Evolutionary conservation across 1,140 invertebrate genomes (phyloP).

Genomic region (Dinoponera quadriceps): DNA sequence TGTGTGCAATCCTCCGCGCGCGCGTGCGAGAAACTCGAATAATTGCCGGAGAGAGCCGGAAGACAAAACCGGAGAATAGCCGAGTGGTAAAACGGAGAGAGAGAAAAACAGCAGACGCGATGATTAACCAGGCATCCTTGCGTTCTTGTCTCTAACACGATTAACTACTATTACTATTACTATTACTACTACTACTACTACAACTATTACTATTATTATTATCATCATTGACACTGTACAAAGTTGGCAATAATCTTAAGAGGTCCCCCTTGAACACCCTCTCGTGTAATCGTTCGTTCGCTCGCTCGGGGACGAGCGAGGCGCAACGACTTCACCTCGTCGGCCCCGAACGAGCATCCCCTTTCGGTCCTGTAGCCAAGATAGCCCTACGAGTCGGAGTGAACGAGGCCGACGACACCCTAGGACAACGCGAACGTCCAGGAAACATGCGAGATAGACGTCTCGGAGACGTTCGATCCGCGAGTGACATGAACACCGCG

Average conservation of each 20-base stretch:
- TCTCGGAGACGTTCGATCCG: background rate
- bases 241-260: conserved; percentile 84
- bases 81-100: background rate
- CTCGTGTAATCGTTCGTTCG: conserved; percentile 76
- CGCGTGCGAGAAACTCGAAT: conserved; percentile 66
- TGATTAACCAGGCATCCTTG: conserved; percentile 60
- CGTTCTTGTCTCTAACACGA: conserved; percentile 65
- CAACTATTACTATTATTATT: conserved; percentile 39
- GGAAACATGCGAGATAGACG: background rate
- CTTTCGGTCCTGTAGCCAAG: conserved; percentile 12
- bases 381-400: conserved; percentile 35
- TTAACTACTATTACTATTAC: conserved; percentile 40
- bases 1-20: conserved; percentile 47
- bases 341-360: conserved; percentile 4
- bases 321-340: background rate
- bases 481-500: background rate
- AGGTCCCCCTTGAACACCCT: conserved; percentile 72
- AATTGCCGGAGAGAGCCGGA: conserved; percentile 62
- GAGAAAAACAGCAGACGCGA: conserved; percentile 54
- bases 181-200: conserved; percentile 29
- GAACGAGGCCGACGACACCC: conserved; percentile 13
- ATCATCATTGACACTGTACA: conserved; percentile 79
- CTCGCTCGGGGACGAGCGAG: conserved; percentile 31
- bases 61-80: conserved; percentile 26
- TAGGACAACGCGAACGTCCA: conserved; percentile 14